These are phyloP conservation scores for Myotis myotis DNA, from an alignment of 2,797 vertebrate species.

Conservation along the genomic window DNA sequence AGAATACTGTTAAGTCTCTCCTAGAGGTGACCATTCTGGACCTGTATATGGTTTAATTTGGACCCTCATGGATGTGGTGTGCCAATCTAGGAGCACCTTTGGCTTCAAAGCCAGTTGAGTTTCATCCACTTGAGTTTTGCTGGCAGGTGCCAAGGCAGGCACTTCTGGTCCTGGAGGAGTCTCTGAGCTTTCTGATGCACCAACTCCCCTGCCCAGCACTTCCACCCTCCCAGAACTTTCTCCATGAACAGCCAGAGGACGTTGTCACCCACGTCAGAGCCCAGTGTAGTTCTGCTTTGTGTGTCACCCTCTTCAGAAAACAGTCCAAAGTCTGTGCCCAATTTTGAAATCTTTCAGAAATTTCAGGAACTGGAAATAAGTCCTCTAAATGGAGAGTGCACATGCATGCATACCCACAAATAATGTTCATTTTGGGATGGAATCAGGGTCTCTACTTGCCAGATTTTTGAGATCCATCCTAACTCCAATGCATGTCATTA, in stretches of 20 bases:
- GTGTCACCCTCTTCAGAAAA: neutral
- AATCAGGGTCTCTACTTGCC: neutral
- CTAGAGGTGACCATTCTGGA: neutral
- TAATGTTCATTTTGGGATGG: neutral
- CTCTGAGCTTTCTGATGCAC: neutral
- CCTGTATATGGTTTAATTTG: neutral
- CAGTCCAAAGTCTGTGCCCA: neutral
- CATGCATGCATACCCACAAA: neutral
- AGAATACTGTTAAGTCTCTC: neutral
- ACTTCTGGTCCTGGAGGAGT: neutral
- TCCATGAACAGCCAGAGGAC: neutral
- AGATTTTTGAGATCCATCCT: neutral
- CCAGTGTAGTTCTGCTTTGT: neutral
- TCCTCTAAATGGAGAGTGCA: neutral
- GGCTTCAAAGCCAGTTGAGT: neutral
- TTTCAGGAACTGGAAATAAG: neutral
- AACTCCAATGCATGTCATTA: neutral
- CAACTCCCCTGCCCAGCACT: neutral
- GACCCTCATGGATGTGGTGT: neutral
- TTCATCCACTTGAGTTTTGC: neutral
- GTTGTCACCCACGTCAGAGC: neutral
- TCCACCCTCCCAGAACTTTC: neutral
- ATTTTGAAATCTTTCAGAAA: neutral
- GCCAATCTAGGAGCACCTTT: neutral
- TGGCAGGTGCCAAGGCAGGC: neutral